A percentile compares a stretch with the other conserved stretches of the same genome.
Evolutionary conservation across 2,113 vertebrate genomes (phyloP).

Genomic region (Nothoprocta pentlandii): DNA sequence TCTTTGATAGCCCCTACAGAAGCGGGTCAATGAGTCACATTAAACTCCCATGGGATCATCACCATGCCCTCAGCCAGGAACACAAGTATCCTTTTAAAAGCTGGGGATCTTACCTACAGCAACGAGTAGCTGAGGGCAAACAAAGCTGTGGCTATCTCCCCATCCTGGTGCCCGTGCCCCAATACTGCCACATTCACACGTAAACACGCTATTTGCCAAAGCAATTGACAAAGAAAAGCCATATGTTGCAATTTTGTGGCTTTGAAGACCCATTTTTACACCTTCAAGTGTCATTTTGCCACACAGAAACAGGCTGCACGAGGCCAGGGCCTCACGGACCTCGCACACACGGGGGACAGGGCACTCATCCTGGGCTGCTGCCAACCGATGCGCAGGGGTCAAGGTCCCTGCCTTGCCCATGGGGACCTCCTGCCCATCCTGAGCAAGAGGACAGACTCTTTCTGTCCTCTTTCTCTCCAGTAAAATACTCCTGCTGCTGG

Average conservation of each 20-base stretch:
- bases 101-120: background rate
- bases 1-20: background rate
- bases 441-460: background rate
- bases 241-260: background rate
- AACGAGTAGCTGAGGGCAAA: background rate
- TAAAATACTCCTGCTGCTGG: background rate
- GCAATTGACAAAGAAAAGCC: background rate
- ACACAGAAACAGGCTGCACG: rapidly evolving
- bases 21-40: background rate
- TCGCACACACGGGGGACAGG: background rate
- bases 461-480: background rate
- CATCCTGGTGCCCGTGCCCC: background rate
- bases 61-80: background rate
- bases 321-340: background rate
- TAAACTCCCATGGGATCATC: background rate
- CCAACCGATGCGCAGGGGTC: background rate
- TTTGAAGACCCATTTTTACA: background rate
- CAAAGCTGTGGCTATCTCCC: background rate
- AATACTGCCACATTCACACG: background rate
- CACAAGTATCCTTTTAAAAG: background rate
- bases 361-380: background rate
- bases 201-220: background rate
- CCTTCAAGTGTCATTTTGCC: background rate
- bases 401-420: no score
- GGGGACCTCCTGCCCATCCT: rapidly evolving